Percentiles rank a stretch among this genome's conserved stretches.
Evolutionary conservation across 2,888 invertebrate genomes (phyloP).

Genomic region (Sphaeridia pumilis): DNA sequence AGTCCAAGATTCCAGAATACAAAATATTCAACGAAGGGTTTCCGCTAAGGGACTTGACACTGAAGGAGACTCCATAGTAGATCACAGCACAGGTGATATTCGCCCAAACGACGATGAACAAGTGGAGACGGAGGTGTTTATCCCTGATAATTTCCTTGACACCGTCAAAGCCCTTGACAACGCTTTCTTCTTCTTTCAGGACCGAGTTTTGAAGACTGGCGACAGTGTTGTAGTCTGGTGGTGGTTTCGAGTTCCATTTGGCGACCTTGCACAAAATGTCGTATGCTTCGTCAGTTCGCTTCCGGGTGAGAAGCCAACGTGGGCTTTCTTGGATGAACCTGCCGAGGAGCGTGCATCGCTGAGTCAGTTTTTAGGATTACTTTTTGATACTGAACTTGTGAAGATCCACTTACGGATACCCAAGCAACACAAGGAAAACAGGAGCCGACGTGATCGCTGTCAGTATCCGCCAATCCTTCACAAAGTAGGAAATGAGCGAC

Average conservation of each 20-base stretch:
- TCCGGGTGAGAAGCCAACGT: conserved; percentile 25
- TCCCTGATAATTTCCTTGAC: conserved; percentile 10
- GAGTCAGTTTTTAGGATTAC: neutral
- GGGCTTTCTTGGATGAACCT: conserved; percentile 26
- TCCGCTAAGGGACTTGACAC: conserved; percentile 15
- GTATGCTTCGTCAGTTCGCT: conserved; percentile 23
- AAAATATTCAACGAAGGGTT: conserved; percentile 14
- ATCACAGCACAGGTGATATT: conserved; percentile 17
- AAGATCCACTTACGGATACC: conserved; percentile 19
- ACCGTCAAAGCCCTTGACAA: conserved; percentile 8
- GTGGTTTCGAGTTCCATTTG: conserved; percentile 21
- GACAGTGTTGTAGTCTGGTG: conserved; percentile 14
- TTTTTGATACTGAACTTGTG: neutral
- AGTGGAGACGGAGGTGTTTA: conserved; percentile 6
- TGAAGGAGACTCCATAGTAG: conserved; percentile 21
- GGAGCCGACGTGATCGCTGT: conserved; percentile 21
- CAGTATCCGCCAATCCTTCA: conserved; percentile 25
- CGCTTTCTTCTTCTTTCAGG: conserved; percentile 4
- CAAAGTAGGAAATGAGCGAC: conserved; percentile 20
- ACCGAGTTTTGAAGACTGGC: conserved; percentile 19
- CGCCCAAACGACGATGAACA: conserved; percentile 13
- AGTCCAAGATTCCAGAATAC: conserved; percentile 17
- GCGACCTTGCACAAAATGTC: conserved; percentile 23
- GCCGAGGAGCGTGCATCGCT: neutral
- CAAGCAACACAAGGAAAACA: conserved; percentile 19